phyloP scores from a whole-genome alignment of 2,888 invertebrate genomes.

The Andrena chrysosceles region DNA sequence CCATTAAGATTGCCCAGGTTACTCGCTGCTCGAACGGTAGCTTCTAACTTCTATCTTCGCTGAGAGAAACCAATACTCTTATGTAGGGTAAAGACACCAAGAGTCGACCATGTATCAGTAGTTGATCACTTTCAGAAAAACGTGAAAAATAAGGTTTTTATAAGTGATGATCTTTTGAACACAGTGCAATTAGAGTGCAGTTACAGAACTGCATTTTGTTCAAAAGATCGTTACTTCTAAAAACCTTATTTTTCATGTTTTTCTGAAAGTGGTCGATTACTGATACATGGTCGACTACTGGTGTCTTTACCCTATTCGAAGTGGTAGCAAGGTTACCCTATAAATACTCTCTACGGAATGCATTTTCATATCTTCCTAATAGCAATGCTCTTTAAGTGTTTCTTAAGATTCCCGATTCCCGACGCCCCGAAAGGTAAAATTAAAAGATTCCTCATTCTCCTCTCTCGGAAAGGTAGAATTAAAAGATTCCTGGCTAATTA shows the following conservation, averaged over 20 bases:
- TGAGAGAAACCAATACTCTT: neutral
- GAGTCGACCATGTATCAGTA: too few species aligned
- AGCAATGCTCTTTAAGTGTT: neutral
- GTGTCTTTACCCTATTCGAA: too few species aligned
- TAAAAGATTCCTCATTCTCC: neutral
- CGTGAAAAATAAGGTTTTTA: too few species aligned
- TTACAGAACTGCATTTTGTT: too few species aligned
- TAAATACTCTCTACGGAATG: neutral
- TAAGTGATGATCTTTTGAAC: too few species aligned
- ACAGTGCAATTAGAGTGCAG: too few species aligned
- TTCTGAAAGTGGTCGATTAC: too few species aligned
- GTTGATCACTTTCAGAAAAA: too few species aligned
- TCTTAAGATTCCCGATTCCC: neutral
- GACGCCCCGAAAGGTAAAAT: neutral
- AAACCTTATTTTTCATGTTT: too few species aligned
- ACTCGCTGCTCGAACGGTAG: neutral
- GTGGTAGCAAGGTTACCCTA: neutral
- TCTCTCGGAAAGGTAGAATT: slow-evolving; percentile 5
- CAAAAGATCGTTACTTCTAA: too few species aligned
- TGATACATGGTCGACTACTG: too few species aligned
- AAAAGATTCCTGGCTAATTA: neutral
- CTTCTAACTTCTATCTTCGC: neutral
- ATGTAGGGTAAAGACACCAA: too few species aligned
- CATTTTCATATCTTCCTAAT: neutral
- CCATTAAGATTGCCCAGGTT: neutral